phyloP scores from a whole-genome alignment of 2,888 invertebrate genomes.

The Chrysolina haemoptera region DNA sequence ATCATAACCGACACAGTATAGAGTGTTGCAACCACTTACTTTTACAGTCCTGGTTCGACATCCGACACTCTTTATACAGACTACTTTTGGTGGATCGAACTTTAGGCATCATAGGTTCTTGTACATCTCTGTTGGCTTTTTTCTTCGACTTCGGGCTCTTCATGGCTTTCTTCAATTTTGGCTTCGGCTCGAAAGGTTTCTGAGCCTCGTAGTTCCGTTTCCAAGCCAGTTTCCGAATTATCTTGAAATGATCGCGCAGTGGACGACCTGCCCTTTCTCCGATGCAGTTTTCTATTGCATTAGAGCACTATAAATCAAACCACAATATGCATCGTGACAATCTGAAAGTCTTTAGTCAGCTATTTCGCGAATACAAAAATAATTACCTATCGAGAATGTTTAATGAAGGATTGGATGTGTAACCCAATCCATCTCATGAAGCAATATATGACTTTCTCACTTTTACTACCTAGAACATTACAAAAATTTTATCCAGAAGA shows the following conservation, averaged over 20 bases:
- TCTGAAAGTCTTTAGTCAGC: too few relatives aligned
- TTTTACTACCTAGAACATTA: too few relatives aligned
- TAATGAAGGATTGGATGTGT: too few relatives aligned
- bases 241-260: conserved; percentile 66
- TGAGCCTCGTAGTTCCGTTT: conserved; percentile 60
- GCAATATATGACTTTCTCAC: too few relatives aligned
- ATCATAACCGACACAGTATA: too few relatives aligned
- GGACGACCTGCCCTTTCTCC: conserved; percentile 66
- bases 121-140: not conserved
- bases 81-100: conserved; percentile 40
- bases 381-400: too few relatives aligned
- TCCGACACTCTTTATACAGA: not conserved
- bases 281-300: conserved; percentile 67
- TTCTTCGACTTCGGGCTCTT: not conserved
- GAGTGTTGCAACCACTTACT: conserved; percentile 8
- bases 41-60: not conserved
- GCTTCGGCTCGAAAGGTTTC: conserved; percentile 60
- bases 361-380: too few relatives aligned
- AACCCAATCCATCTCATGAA: too few relatives aligned
- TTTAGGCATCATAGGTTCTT: conserved; percentile 52
- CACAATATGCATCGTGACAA: too few relatives aligned
- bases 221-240: conserved; percentile 67
- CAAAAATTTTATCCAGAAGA: too few relatives aligned
- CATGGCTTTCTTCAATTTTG: conserved; percentile 55
- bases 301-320: conserved; percentile 60